A percentile compares a stretch with the other conserved stretches of the same genome.
phyloP scores from a whole-genome alignment of 2,797 vertebrate genomes.

The Catamblyrhynchus diadema region DNA sequence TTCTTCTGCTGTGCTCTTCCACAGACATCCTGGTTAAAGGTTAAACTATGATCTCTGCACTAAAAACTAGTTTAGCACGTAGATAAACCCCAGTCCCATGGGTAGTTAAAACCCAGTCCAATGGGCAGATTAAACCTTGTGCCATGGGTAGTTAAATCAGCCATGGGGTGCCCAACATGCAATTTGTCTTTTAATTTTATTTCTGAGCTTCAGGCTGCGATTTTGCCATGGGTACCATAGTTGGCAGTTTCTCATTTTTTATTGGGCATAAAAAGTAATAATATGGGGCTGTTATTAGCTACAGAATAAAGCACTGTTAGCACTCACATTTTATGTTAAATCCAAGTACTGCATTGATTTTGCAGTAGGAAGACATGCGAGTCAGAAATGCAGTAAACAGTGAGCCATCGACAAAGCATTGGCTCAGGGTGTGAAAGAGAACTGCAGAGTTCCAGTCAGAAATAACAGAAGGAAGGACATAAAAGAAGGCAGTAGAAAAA shows the following conservation, averaged over 20 bases:
- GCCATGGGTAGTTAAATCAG: neutral
- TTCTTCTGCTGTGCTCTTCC: neutral
- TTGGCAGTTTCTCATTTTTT: neutral
- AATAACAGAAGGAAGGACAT: neutral
- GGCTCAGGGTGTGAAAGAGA: neutral
- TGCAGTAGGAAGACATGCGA: neutral
- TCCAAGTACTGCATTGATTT: slow-evolving; percentile 8
- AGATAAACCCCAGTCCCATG: neutral
- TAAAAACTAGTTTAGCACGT: neutral
- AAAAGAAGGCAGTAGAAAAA: neutral
- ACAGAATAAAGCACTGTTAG: neutral
- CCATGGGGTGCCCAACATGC: rapidly evolving
- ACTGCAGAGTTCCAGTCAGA: neutral
- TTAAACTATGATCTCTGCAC: neutral
- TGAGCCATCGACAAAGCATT: neutral
- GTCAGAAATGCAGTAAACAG: neutral
- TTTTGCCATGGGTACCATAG: neutral
- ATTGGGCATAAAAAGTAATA: neutral
- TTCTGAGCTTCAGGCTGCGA: neutral
- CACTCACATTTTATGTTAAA: slow-evolving; percentile 20
- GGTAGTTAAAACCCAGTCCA: neutral
- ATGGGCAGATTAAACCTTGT: no score
- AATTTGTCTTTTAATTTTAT: neutral
- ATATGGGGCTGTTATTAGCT: neutral
- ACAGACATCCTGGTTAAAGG: neutral